phyloP scores from a whole-genome alignment of 2,888 invertebrate genomes.

The Doris montereyensis region DNA sequence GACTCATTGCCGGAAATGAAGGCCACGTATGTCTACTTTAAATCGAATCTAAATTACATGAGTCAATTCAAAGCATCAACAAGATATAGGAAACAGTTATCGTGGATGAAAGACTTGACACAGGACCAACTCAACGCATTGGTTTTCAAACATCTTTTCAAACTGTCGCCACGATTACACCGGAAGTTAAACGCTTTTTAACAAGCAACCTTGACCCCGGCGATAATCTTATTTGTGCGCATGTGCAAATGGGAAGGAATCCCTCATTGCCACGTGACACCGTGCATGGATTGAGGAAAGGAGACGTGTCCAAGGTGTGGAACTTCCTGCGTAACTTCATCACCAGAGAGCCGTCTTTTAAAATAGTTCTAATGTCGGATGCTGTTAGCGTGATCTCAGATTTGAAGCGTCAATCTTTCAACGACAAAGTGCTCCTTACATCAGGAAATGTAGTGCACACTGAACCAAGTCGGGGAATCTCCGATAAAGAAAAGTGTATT shows the following conservation, averaged over 20 bases:
- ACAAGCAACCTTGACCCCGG: background rate
- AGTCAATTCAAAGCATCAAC: background rate
- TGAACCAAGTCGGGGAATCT: background rate
- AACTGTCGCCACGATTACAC: background rate
- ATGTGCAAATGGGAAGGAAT: slow-evolving; percentile 33
- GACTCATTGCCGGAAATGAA: background rate
- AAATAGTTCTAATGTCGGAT: too few species aligned
- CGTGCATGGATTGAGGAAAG: background rate
- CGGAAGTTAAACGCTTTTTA: background rate
- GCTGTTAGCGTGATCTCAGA: background rate
- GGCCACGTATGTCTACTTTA: slow-evolving; percentile 16
- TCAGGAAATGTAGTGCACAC: background rate
- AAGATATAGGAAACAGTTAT: background rate
- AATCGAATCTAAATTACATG: slow-evolving; percentile 17
- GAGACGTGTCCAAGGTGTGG: slow-evolving; percentile 16
- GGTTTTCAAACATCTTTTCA: slow-evolving; percentile 12
- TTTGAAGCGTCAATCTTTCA: background rate
- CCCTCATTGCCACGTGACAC: slow-evolving; percentile 13
- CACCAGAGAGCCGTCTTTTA: too few species aligned
- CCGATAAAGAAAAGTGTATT: background rate
- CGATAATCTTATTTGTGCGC: slow-evolving; percentile 28
- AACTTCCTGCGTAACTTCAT: slow-evolving; percentile 24
- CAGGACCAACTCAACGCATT: background rate
- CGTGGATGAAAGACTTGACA: slow-evolving; percentile 27
- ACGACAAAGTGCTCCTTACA: background rate